phyloP scores from a whole-genome alignment of 2,113 vertebrate species.

The Rhea pennata region DNA sequence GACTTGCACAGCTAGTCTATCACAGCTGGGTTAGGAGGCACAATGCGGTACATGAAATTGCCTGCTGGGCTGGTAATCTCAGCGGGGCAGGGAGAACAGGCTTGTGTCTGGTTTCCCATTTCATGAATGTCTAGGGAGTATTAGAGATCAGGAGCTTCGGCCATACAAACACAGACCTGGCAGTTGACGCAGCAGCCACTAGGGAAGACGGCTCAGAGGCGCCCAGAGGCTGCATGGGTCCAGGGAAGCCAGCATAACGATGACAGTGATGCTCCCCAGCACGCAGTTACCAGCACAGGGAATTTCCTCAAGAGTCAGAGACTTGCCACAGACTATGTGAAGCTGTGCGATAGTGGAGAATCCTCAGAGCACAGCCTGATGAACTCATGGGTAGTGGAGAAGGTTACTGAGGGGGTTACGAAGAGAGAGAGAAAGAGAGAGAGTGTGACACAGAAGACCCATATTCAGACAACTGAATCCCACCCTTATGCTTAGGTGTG shows the following conservation, averaged over 20 bases:
- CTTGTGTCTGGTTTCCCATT: not conserved
- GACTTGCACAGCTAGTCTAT: not conserved
- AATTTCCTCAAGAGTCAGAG: not conserved
- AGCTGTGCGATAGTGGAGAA: not conserved
- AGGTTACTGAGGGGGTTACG: not conserved
- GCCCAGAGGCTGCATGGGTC: not conserved
- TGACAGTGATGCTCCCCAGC: not conserved
- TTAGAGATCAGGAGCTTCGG: not conserved
- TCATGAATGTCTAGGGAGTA: not conserved
- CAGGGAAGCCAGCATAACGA: not conserved
- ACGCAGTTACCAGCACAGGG: not conserved
- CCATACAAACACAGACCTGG: not conserved
- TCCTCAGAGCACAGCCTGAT: not conserved
- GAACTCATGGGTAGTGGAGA: not conserved
- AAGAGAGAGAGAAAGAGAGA: not conserved
- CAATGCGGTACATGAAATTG: not conserved
- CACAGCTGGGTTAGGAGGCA: not conserved
- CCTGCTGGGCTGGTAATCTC: not conserved
- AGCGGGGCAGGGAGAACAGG: not conserved
- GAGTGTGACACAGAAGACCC: not conserved
- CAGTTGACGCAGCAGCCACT: fast-evolving
- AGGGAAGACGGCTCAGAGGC: not conserved
- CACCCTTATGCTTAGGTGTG: not conserved
- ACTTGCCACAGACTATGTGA: not conserved
- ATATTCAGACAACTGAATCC: not conserved